Base-by-base conservation (phyloP, 2,113 vertebrate species). In the Ciconia boyciana region DNA sequence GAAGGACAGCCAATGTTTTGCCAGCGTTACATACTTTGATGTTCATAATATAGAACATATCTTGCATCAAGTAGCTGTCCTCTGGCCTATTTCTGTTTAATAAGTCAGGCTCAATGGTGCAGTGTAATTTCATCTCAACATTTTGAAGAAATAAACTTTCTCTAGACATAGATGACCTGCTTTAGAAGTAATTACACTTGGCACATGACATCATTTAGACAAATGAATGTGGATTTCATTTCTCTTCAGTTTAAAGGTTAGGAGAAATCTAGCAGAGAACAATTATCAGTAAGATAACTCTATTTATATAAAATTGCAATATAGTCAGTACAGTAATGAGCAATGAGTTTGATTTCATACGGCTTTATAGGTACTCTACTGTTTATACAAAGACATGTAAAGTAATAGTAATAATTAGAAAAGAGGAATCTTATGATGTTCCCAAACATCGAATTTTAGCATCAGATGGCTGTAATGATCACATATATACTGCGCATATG, bases 121-220 rank as follows among this genome's bases (percentile, higher is more conserved):
- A 75, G 32, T 86, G 72, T 74, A 94, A 91, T 94, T 97, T 86
- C 60, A 89, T 64, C 43, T 32, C 92, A 71, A 69, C 21, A 31
- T 87, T 90, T 82, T 75, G 48, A 93, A 68, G 57, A 87, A 92
- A 91, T 76, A 94, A 91, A 87, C 69, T 75, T 96, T 89, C 57
- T 92, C 11, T 25, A 87, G 65, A 60, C 17, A 14, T 36, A 69
- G 52, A 64, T 81, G 77, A 87, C 77, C 65, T 94, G 69, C 24
- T 87, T 24, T 78, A 89, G 46, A 87, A 91, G 75, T 94, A 96
- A 90, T 90, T 96, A 65, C 34, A 41, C 29, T 68, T 93, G 92
- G 48, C 77, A 94, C 13, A 49, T 86, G 14, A 64, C 64, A 34
- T 87, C 69, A 52, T 92, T 89, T 96, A 95, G 83, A 82, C 80